phyloP scores from a whole-genome alignment of 2,888 invertebrate species.

The Galerucella pusilla region DNA sequence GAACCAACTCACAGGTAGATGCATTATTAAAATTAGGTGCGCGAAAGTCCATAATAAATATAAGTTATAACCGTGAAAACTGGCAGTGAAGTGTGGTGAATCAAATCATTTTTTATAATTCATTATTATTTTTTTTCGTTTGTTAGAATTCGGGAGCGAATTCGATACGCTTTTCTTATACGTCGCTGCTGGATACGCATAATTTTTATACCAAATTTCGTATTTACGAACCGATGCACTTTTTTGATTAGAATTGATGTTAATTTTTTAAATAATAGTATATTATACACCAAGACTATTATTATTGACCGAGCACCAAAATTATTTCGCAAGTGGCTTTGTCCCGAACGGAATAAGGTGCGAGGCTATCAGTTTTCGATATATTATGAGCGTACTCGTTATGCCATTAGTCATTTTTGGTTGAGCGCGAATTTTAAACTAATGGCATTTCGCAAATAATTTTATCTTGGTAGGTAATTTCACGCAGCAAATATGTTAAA shows the following conservation, averaged over 20 bases:
- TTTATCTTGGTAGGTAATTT: no score
- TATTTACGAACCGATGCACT: background rate
- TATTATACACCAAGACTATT: no score
- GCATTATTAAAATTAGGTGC: conserved; percentile 54
- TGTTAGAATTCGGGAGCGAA: conserved; percentile 52
- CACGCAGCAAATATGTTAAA: no score
- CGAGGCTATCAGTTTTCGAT: no score
- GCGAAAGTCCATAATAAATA: conserved; percentile 54
- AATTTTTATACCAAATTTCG: background rate
- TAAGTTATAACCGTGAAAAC: conserved; percentile 56
- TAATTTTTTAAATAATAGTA: background rate
- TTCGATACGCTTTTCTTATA: conserved; percentile 5
- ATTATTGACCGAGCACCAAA: no score
- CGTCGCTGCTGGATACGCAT: conserved; percentile 4
- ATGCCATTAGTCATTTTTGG: no score
- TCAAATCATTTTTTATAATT: conserved; percentile 53
- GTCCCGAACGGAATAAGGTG: no score
- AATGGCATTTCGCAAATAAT: no score
- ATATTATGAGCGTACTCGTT: no score
- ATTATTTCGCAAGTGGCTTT: no score
- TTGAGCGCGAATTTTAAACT: no score
- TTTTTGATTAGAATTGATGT: background rate
- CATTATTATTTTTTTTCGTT: conserved; percentile 43
- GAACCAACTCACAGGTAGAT: conserved; percentile 31
- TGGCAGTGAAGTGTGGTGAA: conserved; percentile 54